A percentile compares a stretch with the other conserved stretches of the same genome.
phyloP scores from a whole-genome alignment of 2,888 invertebrate genomes.

The Phlogophora meticulosa region DNA sequence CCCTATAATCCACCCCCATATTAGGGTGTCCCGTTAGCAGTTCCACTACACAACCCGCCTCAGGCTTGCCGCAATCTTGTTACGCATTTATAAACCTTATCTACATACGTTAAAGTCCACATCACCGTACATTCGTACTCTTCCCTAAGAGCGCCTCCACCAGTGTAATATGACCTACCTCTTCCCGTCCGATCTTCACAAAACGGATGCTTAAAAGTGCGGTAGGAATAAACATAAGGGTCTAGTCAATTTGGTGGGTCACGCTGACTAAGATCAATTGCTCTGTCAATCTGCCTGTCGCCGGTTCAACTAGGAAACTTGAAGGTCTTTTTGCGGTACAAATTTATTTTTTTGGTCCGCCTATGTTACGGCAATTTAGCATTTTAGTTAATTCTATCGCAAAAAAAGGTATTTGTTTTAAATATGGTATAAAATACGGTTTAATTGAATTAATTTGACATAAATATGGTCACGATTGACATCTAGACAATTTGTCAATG shows the following conservation, averaged over 20 bases:
- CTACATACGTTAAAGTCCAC: slow-evolving; percentile 48
- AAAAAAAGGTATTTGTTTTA: slow-evolving; percentile 6
- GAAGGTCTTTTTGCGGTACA: slow-evolving; percentile 43
- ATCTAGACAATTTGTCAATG: slow-evolving; percentile 10
- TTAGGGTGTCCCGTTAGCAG: slow-evolving; percentile 78
- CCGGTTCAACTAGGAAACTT: slow-evolving; percentile 57
- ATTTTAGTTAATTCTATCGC: slow-evolving; percentile 31
- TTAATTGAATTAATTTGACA: slow-evolving; percentile 4
- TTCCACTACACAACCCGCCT: slow-evolving; percentile 47
- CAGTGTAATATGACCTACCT: slow-evolving; percentile 45
- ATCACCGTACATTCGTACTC: slow-evolving; percentile 26
- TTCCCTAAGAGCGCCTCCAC: slow-evolving; percentile 36
- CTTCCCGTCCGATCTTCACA: slow-evolving; percentile 24
- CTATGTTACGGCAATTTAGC: slow-evolving; percentile 24
- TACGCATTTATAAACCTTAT: slow-evolving; percentile 50
- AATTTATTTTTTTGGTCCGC: slow-evolving; percentile 45
- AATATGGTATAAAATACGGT: neutral
- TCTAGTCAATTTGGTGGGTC: slow-evolving; percentile 54
- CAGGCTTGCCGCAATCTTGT: slow-evolving; percentile 31
- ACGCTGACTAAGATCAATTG: slow-evolving; percentile 62
- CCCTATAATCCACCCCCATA: slow-evolving; percentile 77
- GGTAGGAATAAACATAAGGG: slow-evolving; percentile 32
- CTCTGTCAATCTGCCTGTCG: slow-evolving; percentile 59
- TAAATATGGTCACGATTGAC: slow-evolving; percentile 25
- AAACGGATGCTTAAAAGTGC: slow-evolving; percentile 33